phyloP scores from a whole-genome alignment of 2,888 invertebrate genomes.

The Saturnia pavonia region DNA sequence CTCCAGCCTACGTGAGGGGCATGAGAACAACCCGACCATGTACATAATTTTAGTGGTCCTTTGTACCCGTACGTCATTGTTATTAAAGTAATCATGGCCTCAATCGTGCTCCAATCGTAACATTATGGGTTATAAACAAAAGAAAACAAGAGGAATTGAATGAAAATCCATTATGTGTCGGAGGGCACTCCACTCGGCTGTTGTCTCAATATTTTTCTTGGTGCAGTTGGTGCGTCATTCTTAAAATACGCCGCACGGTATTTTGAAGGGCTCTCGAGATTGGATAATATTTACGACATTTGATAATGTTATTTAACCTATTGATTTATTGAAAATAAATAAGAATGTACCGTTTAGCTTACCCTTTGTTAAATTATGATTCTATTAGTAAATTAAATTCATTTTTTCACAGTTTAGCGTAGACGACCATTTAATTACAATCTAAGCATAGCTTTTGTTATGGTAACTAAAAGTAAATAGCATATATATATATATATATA shows the following conservation, averaged over 20 bases:
- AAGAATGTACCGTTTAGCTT: constrained; percentile 49
- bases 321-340: constrained; percentile 66
- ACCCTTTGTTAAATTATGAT: not conserved
- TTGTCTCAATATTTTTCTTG: constrained; percentile 82
- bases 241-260: constrained; percentile 76
- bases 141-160: constrained; percentile 79
- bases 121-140: constrained; percentile 82
- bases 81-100: constrained; percentile 81
- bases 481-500: too few species aligned
- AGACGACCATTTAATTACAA: too few species aligned
- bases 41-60: constrained; percentile 76
- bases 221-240: constrained; percentile 78
- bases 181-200: constrained; percentile 69
- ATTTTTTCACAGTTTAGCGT: not conserved
- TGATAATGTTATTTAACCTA: constrained; percentile 75
- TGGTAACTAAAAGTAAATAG: too few species aligned
- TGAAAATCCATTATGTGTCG: constrained; percentile 80
- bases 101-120: constrained; percentile 78
- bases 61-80: constrained; percentile 75
- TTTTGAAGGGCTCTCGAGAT: constrained; percentile 77
- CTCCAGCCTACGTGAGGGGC: constrained; percentile 69
- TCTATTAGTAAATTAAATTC: not conserved
- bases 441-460: too few species aligned
- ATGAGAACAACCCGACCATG: constrained; percentile 73
- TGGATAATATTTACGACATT: constrained; percentile 78